phyloP scores from a whole-genome alignment of 2,888 invertebrate genomes.

The Pandemis cinnamomeana region DNA sequence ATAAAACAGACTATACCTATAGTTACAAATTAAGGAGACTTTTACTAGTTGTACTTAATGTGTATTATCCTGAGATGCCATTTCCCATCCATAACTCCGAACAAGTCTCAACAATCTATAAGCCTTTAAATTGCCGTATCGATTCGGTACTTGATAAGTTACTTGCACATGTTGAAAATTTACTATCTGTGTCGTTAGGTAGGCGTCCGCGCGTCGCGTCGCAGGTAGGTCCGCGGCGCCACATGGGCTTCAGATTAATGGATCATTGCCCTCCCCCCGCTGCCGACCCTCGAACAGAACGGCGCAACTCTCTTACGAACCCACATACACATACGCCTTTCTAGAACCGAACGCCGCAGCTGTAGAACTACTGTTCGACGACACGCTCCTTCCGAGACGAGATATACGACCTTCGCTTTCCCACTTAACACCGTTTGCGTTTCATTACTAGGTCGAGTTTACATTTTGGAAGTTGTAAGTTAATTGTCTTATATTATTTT shows the following conservation, averaged over 20 bases:
- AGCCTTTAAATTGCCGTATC: constrained; percentile 38
- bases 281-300: constrained; percentile 52
- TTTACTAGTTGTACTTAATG: neutral
- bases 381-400: constrained; percentile 71
- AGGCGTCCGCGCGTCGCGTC: constrained; percentile 83
- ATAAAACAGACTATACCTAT: too few species aligned
- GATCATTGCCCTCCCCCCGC: constrained; percentile 89
- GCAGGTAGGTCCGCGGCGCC: constrained; percentile 87
- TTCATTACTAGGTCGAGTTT: constrained; percentile 40
- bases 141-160: constrained; percentile 48
- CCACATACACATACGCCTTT: constrained; percentile 37
- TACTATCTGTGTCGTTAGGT: constrained; percentile 76
- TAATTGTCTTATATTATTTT: neutral
- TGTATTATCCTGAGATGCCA: neutral
- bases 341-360: constrained; percentile 58
- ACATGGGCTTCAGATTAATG: constrained; percentile 93
- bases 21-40: neutral
- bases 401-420: constrained; percentile 67
- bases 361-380: constrained; percentile 79
- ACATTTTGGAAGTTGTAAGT: constrained; percentile 23
- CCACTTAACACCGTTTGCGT: constrained; percentile 63
- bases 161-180: constrained; percentile 72
- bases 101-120: neutral
- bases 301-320: constrained; percentile 30
- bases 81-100: neutral